phyloP scores from a whole-genome alignment of 2,888 invertebrate genomes.

The Ichneumon xanthorius region DNA sequence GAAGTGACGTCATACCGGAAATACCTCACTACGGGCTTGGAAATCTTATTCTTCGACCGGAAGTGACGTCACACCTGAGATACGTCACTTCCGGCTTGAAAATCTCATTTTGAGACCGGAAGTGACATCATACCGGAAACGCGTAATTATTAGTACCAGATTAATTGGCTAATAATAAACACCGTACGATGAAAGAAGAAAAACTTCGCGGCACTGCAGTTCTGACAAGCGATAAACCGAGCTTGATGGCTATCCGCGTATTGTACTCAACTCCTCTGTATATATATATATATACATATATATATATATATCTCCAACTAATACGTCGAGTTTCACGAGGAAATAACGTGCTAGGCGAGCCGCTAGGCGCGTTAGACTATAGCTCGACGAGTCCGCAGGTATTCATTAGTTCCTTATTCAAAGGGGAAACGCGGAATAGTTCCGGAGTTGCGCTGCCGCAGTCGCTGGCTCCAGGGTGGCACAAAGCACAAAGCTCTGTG shows the following conservation, averaged over 20 bases:
- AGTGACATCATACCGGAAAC: background rate
- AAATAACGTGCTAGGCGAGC: conserved; percentile 22
- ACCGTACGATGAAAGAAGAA: background rate
- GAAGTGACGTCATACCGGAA: no score
- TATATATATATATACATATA: conserved; percentile 12
- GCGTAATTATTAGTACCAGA: background rate
- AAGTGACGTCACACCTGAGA: background rate
- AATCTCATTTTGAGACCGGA: background rate
- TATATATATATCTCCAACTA: conserved; percentile 8
- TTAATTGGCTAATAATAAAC: background rate
- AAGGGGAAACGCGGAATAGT: conserved; percentile 82
- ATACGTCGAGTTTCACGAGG: conserved; percentile 14
- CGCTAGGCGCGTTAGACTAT: conserved; percentile 68
- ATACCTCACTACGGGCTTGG: no score
- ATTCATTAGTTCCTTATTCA: conserved; percentile 85
- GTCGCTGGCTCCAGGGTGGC: conserved; percentile 75
- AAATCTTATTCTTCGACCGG: no score
- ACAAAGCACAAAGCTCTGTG: conserved; percentile 84
- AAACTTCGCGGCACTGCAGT: conserved; percentile 12
- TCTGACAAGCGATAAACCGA: conserved; percentile 38
- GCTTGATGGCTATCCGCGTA: conserved; percentile 21
- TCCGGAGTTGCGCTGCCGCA: conserved; percentile 81
- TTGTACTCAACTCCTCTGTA: conserved; percentile 12
- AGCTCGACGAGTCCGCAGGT: conserved; percentile 68
- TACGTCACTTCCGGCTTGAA: background rate